Percentiles rank a stretch among this genome's conserved stretches.
Evolutionary conservation across 2,113 vertebrate species (phyloP).

Genomic region (Sinosuthora webbiana): DNA sequence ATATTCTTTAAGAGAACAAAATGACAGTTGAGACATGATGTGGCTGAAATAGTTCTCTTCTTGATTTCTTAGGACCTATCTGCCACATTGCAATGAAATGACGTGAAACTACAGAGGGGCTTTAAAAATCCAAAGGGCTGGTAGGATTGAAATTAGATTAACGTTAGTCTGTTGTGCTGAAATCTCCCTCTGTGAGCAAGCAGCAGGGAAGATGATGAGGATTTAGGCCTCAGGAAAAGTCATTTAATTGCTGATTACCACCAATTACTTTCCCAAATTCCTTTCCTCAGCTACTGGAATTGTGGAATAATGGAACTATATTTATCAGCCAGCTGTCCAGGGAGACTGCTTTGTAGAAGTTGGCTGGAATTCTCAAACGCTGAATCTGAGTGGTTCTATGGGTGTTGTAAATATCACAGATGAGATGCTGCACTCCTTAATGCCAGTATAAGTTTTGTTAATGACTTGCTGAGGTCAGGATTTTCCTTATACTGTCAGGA

Average conservation of each 20-base stretch:
- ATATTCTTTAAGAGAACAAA: background rate
- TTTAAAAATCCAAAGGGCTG: background rate
- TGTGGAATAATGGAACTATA: background rate
- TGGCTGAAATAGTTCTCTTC: background rate
- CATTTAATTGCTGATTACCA: background rate
- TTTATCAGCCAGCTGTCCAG: background rate
- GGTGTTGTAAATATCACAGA: background rate
- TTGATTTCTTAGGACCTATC: background rate
- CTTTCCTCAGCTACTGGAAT: background rate
- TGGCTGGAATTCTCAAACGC: background rate
- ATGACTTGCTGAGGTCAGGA: background rate
- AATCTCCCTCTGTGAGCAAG: background rate
- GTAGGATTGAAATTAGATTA: background rate
- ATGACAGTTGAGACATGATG: background rate
- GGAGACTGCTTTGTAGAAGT: background rate
- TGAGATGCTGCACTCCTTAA: background rate
- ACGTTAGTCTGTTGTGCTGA: background rate
- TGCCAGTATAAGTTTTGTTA: background rate
- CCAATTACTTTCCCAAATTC: background rate
- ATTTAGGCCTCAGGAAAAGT: background rate
- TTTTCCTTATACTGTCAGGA: conserved; percentile 4
- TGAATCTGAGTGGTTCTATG: background rate
- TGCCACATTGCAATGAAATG: background rate
- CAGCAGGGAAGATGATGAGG: background rate
- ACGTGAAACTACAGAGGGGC: background rate